Evolutionary conservation across 2,888 invertebrate species (phyloP).

Genomic region (Dastarcus helophoroides): DNA sequence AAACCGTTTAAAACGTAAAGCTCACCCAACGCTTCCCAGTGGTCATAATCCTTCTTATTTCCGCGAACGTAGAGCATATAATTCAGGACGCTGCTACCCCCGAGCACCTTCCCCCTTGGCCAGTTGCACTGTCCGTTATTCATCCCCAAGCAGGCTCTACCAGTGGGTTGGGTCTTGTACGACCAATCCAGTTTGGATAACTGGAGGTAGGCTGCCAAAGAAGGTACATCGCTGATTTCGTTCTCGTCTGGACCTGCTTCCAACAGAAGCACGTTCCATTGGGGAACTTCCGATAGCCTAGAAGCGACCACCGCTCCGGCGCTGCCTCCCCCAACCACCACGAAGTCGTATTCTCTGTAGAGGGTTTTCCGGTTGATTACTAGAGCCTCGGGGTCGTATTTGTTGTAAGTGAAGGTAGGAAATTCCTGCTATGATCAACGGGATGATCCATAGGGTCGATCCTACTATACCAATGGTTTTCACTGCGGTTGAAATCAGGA

Average conservation of each 20-base stretch:
- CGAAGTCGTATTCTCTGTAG: conserved; percentile 68
- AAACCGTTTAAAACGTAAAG: no score
- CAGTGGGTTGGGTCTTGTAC: conserved; percentile 78
- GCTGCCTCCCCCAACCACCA: conserved; percentile 77
- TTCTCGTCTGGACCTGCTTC: conserved; percentile 84
- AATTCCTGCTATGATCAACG: conserved; percentile 68
- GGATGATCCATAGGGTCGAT: conserved; percentile 76
- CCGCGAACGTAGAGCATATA: conserved; percentile 88
- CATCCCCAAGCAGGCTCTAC: conserved; percentile 71
- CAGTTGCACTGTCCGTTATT: conserved; percentile 73
- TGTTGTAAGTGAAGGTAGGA: conserved; percentile 58
- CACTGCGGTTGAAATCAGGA: conserved; percentile 65
- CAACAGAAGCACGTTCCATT: conserved; percentile 66
- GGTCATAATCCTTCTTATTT: conserved; percentile 69
- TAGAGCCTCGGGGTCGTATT: conserved; percentile 68
- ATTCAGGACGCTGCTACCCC: conserved; percentile 78
- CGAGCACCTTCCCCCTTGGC: conserved; percentile 82
- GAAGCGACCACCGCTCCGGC: conserved; percentile 79
- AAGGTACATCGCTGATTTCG: conserved; percentile 79
- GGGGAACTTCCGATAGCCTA: conserved; percentile 59
- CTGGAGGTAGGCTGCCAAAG: conserved; percentile 76
- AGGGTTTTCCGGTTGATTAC: conserved; percentile 58
- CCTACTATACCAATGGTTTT: conserved; percentile 65
- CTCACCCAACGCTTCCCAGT: conserved; percentile 61
- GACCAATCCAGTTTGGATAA: conserved; percentile 79